Evolutionary conservation across 2,113 vertebrate genomes (phyloP).

Genomic region (Rhabdornis inornatus): DNA sequence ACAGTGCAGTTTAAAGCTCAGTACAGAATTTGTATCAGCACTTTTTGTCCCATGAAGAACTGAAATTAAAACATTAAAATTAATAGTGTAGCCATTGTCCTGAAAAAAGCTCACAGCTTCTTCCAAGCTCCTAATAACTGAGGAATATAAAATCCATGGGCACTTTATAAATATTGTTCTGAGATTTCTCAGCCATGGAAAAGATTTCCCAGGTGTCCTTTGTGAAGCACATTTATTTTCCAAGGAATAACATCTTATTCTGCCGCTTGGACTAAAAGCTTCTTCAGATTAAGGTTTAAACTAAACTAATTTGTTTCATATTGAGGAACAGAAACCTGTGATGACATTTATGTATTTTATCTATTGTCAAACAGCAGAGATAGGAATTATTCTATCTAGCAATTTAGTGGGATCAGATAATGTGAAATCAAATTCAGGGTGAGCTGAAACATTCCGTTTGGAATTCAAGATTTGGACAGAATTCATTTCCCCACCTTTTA

Average conservation of each 20-base stretch:
- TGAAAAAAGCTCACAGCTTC: background rate
- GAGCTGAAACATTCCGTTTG: background rate
- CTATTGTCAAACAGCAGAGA: background rate
- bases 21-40: conserved; percentile 23
- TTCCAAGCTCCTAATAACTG: background rate
- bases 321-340: background rate
- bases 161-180: background rate
- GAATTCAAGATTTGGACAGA: background rate
- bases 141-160: background rate
- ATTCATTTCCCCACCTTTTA: background rate
- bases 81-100: background rate
- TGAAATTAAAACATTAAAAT: conserved; percentile 14
- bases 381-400: background rate
- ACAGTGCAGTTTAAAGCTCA: background rate
- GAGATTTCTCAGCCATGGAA: background rate
- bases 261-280: background rate
- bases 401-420: background rate
- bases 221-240: background rate
- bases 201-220: background rate
- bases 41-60: background rate
- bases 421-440: background rate
- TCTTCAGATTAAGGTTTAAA: background rate
- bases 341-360: background rate
- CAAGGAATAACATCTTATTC: background rate
- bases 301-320: background rate